Evolutionary conservation across 1,140 invertebrate genomes (phyloP).

Genomic region (Sarcophaga peregrina): DNA sequence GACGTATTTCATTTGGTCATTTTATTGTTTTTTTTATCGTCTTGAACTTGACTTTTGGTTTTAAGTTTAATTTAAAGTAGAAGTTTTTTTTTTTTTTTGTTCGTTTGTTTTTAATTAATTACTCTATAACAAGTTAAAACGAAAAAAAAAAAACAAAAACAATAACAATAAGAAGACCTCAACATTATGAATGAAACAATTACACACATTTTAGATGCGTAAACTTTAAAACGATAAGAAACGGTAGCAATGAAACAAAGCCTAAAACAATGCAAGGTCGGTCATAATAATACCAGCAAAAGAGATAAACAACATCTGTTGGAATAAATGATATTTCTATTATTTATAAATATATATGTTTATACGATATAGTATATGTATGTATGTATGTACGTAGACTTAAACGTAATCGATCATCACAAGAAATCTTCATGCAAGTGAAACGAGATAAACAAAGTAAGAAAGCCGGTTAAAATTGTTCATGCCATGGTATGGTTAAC

Average conservation of each 20-base stretch:
- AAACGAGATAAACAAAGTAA: not conserved
- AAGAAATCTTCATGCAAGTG: not conserved
- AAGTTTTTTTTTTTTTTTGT: too few relatives aligned
- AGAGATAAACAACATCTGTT: not conserved
- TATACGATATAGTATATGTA: not conserved
- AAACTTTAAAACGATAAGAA: not conserved
- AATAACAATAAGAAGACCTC: not conserved
- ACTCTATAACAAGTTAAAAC: too few relatives aligned
- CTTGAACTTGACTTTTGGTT: slow-evolving; percentile 29
- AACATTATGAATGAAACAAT: slow-evolving; percentile 31
- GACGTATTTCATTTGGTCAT: not conserved
- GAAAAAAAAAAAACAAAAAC: too few relatives aligned
- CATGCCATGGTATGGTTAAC: too few relatives aligned
- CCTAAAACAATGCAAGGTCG: slow-evolving; percentile 27
- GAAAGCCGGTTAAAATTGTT: slow-evolving; percentile 6
- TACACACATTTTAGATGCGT: slow-evolving; percentile 29
- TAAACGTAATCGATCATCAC: not conserved
- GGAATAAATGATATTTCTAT: not conserved
- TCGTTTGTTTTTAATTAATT: too few relatives aligned
- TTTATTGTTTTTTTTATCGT: not conserved
- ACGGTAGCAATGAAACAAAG: not conserved
- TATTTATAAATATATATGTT: not conserved
- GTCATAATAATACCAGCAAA: not conserved
- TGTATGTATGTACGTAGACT: not conserved
- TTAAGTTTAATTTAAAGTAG: too few relatives aligned